These are phyloP conservation scores for Aurelia aurita complex sp. Pacific DNA, from an alignment of 30 jellyfish, hydroid and myxozoan genomes.

Conservation along the genomic window DNA sequence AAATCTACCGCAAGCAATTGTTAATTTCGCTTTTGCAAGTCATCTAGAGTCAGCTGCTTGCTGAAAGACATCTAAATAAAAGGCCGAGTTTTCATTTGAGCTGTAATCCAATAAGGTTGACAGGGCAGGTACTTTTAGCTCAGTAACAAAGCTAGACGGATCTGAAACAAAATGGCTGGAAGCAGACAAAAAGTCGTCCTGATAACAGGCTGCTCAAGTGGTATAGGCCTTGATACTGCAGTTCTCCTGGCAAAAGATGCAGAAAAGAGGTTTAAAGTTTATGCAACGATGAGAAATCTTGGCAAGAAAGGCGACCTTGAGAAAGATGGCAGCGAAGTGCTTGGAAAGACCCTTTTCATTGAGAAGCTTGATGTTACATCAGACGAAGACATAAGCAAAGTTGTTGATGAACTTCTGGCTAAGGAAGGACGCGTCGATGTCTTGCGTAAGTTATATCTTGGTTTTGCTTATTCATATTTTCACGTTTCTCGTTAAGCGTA, in stretches of 20 bases:
- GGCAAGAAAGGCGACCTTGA: slow-evolving; percentile 56
- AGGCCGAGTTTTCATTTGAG: too few species aligned
- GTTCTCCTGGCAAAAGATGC: slow-evolving; percentile 63
- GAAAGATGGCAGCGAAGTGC: slow-evolving; percentile 36
- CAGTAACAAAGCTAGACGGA: too few species aligned
- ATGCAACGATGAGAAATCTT: slow-evolving; percentile 70
- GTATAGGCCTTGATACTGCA: slow-evolving; percentile 58
- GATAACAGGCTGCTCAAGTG: slow-evolving; percentile 68
- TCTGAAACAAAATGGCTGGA: slow-evolving; percentile 5
- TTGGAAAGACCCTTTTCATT: slow-evolving; percentile 44
- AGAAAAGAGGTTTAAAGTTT: slow-evolving; percentile 57
- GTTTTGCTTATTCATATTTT: too few species aligned
- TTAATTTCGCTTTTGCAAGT: too few species aligned
- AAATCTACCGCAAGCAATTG: too few species aligned
- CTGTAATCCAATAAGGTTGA: too few species aligned
- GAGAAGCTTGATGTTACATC: slow-evolving; percentile 46
- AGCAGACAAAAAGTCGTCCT: slow-evolving; percentile 42
- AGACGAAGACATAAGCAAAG: slow-evolving; percentile 44
- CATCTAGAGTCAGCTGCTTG: too few species aligned
- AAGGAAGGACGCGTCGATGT: slow-evolving; percentile 62
- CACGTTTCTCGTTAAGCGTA: neutral
- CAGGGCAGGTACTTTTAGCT: too few species aligned
- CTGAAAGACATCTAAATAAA: too few species aligned
- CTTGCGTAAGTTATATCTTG: slow-evolving; percentile 14
- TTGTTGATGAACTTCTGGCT: slow-evolving; percentile 36